Percentiles rank a stretch among this genome's conserved stretches.
phyloP scores from a whole-genome alignment of 2,113 vertebrate species.

The Etheostoma spectabile region DNA sequence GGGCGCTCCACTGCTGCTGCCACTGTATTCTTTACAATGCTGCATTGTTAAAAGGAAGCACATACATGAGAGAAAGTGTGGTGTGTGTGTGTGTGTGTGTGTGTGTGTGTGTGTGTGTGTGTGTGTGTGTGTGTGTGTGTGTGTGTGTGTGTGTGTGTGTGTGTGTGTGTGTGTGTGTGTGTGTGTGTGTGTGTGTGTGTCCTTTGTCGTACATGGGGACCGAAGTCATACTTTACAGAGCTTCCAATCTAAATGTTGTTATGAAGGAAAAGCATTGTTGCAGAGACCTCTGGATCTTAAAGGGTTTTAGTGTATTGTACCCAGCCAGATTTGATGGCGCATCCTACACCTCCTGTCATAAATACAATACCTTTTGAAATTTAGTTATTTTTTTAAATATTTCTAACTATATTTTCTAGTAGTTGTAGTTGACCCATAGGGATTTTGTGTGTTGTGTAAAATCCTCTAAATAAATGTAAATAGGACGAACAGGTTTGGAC shows the following conservation, averaged over 20 bases:
- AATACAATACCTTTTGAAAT: too few species aligned
- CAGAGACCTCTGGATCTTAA: background rate
- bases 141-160: slow-evolving; percentile 17
- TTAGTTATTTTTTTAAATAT: too few species aligned
- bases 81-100: slow-evolving; percentile 19
- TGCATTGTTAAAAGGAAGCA: slow-evolving; percentile 29
- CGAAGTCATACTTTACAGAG: background rate
- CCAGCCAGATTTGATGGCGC: too few species aligned
- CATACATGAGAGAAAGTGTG: background rate
- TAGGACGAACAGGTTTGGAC: too few species aligned
- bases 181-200: slow-evolving; percentile 9
- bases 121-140: slow-evolving; percentile 12
- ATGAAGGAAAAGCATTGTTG: background rate
- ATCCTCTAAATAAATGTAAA: too few species aligned
- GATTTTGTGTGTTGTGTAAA: too few species aligned
- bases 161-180: slow-evolving; percentile 22
- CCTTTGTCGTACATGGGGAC: background rate
- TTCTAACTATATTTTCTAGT: too few species aligned
- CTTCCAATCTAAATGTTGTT: slow-evolving; percentile 7
- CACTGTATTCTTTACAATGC: slow-evolving; percentile 22
- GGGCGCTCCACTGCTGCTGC: slow-evolving; percentile 32
- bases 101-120: slow-evolving; percentile 13
- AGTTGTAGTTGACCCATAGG: too few species aligned
- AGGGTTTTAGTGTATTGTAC: background rate
- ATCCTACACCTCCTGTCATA: too few species aligned